phyloP scores from a whole-genome alignment of 2,888 invertebrate genomes.

The Eueremaeus valkanovi region DNA sequence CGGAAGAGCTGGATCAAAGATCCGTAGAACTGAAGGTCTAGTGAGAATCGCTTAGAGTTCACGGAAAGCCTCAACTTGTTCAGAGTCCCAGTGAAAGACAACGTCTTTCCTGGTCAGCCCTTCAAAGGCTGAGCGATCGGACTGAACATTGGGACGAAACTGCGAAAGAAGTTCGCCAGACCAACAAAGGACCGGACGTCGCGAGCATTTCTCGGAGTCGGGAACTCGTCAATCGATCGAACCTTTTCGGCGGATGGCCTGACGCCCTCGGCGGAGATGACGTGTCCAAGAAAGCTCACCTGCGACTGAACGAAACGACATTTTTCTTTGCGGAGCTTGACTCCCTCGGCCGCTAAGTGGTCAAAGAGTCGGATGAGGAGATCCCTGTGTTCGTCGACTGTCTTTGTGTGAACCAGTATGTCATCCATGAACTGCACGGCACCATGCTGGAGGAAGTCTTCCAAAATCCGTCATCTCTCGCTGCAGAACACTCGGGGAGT shows the following conservation, averaged over 20 bases:
- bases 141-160: not conserved
- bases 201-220: not conserved
- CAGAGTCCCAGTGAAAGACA: constrained; percentile 40
- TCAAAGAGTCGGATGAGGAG: not conserved
- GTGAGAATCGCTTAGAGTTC: constrained; percentile 47
- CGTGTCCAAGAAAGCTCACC: not conserved
- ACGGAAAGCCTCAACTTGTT: constrained; percentile 49
- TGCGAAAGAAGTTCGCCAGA: not conserved
- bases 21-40: constrained; percentile 43
- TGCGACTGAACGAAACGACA: not conserved
- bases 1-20: constrained; percentile 44
- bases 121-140: not conserved
- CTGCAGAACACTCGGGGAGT: not conserved
- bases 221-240: not conserved
- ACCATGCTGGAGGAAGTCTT: not conserved
- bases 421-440: not conserved
- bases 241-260: not conserved
- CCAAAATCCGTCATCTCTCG: not conserved
- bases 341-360: not conserved
- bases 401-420: not conserved
- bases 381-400: not conserved
- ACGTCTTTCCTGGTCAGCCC: not conserved
- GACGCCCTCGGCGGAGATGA: not conserved
- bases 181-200: not conserved
- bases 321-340: not conserved